Conservation (phyloP, 2,888 invertebrate genomes). For the Lasioglossum vierecki region DNA sequence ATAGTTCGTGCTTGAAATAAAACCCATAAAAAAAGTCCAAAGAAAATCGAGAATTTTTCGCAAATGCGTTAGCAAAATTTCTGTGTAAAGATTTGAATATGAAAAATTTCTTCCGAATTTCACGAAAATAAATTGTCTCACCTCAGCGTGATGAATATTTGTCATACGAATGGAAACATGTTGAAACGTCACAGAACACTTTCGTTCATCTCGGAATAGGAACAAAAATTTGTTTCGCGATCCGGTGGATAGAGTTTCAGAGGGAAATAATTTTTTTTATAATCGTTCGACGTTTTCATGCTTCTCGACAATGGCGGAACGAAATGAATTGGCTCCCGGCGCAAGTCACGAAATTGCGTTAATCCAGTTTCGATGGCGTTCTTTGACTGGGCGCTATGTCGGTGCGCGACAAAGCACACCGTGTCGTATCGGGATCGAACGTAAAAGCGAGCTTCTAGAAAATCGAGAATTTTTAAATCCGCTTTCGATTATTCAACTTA, state of each 20-base stretch:
- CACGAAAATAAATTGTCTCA: neutral
- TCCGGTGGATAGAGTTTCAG: neutral
- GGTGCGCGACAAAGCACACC: slow-evolving; percentile 16
- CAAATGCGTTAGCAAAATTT: neutral
- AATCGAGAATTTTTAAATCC: neutral
- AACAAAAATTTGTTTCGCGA: neutral
- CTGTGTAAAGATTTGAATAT: neutral
- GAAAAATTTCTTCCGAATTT: neutral
- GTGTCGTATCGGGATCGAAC: neutral
- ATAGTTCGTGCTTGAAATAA: neutral
- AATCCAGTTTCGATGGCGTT: slow-evolving; percentile 32
- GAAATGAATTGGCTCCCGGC: slow-evolving; percentile 20
- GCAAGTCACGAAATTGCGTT: slow-evolving; percentile 27
- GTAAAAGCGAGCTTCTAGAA: slow-evolving; percentile 18
- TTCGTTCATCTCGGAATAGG: neutral
- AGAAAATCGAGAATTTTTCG: neutral
- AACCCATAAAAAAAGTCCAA: neutral
- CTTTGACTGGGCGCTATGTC: slow-evolving; percentile 23
- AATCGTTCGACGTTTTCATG: neutral
- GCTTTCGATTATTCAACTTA: slow-evolving; percentile 10
- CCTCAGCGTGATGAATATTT: neutral
- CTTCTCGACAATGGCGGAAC: neutral
- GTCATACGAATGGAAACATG: neutral
- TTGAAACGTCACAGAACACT: neutral
- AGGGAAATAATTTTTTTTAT: neutral